phyloP scores from a whole-genome alignment of 2,113 vertebrate species.

The Scomber scombrus region DNA sequence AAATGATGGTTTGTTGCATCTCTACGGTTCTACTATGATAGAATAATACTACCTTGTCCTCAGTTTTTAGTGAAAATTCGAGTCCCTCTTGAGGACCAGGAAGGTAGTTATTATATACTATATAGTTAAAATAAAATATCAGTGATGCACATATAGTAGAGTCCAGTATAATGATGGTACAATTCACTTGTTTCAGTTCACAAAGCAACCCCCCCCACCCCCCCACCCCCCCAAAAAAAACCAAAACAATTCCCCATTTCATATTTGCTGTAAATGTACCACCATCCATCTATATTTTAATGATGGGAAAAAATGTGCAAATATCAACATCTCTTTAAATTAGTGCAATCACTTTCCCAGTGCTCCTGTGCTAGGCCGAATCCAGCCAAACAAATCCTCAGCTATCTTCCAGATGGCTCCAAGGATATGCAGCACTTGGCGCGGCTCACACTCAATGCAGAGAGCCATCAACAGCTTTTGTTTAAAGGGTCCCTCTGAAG shows the following conservation, averaged over 20 bases:
- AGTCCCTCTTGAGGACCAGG: too few species aligned
- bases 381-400: conserved; percentile 38
- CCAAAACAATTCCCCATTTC: not conserved
- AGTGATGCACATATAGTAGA: too few species aligned
- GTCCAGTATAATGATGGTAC: too few species aligned
- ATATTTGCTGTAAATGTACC: not conserved
- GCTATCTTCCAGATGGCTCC: conserved; percentile 66
- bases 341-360: conserved; percentile 19
- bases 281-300: not conserved
- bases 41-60: too few species aligned
- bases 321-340: conserved; percentile 37
- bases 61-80: too few species aligned
- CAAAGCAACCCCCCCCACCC: too few species aligned
- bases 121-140: too few species aligned
- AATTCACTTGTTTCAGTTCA: too few species aligned
- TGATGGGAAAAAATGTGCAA: not conserved
- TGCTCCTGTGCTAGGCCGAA: conserved; percentile 17
- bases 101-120: too few species aligned
- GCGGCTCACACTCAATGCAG: conserved; percentile 26
- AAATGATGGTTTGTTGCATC: too few species aligned
- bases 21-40: too few species aligned
- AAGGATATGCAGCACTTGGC: conserved; percentile 57
- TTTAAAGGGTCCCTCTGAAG: conserved; percentile 63
- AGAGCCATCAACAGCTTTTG: conserved; percentile 65
- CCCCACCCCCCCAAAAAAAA: too few species aligned